A percentile compares a stretch with the other conserved stretches of the same genome.
phyloP scores from a whole-genome alignment of 2,888 invertebrate genomes.

The Drosophila dives region DNA sequence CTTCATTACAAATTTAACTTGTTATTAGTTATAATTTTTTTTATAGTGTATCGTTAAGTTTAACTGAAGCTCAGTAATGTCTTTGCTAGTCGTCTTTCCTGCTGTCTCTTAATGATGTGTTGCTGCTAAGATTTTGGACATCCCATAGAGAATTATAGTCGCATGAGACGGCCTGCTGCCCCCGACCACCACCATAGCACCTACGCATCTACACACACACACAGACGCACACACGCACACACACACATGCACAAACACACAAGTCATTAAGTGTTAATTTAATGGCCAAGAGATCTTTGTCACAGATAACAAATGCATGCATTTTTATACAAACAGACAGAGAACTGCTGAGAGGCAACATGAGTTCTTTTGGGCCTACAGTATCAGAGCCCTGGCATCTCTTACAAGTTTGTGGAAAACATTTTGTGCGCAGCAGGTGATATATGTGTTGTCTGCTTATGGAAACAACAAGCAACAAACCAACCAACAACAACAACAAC shows the following conservation, averaged over 20 bases:
- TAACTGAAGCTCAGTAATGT: slow-evolving; percentile 68
- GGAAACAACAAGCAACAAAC: slow-evolving; percentile 44
- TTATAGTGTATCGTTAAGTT: slow-evolving; percentile 44
- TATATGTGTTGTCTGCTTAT: slow-evolving; percentile 75
- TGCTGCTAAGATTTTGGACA: slow-evolving; percentile 71
- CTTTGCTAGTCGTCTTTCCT: slow-evolving; percentile 59
- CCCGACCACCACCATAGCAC: slow-evolving; percentile 52
- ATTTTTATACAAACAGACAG: slow-evolving; percentile 54
- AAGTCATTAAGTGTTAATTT: slow-evolving; percentile 82
- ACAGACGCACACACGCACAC: slow-evolving; percentile 18
- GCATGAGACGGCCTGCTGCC: slow-evolving; percentile 45
- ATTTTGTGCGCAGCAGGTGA: slow-evolving; percentile 79
- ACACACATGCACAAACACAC: slow-evolving; percentile 57
- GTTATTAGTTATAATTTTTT: too few relatives aligned
- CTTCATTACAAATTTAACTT: slow-evolving; percentile 29
- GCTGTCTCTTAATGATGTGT: slow-evolving; percentile 76
- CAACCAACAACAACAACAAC: slow-evolving; percentile 7
- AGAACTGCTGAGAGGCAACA: slow-evolving; percentile 47
- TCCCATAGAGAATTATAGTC: slow-evolving; percentile 62
- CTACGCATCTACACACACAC: slow-evolving; percentile 49
- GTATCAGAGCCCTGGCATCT: slow-evolving; percentile 72
- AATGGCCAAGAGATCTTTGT: slow-evolving; percentile 81
- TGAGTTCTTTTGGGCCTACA: slow-evolving; percentile 57
- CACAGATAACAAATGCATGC: slow-evolving; percentile 76
- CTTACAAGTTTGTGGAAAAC: slow-evolving; percentile 80